A percentile compares a stretch with the other conserved stretches of the same genome.
phyloP scores from a whole-genome alignment of 35 echinoderm and acorn worm genomes.

The Apostichopus californicus region DNA sequence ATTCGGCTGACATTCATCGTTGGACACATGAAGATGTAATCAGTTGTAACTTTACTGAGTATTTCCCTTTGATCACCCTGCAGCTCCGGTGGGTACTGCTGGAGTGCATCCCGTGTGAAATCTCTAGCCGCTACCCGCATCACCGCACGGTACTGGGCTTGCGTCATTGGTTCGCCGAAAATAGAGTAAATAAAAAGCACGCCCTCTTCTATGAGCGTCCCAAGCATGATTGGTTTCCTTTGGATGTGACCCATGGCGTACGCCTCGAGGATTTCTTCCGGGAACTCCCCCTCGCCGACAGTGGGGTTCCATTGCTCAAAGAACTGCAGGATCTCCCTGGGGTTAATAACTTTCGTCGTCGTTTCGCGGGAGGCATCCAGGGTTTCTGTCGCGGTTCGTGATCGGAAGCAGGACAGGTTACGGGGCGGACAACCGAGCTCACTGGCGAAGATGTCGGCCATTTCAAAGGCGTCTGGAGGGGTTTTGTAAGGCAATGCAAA shows the following conservation, averaged over 20 bases:
- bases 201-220: constrained; percentile 46
- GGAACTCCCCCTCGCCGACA: constrained; percentile 39
- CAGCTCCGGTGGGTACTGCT: constrained; percentile 29
- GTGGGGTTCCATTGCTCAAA: constrained; percentile 64
- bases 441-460: constrained; percentile 31
- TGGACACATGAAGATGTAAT: constrained; percentile 59
- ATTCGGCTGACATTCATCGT: constrained; percentile 10
- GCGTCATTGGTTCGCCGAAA: background rate
- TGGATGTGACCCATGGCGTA: constrained; percentile 28
- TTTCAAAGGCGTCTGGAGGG: background rate
- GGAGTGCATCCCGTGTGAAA: background rate
- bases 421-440: background rate
- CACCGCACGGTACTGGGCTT: background rate
- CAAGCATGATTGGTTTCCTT: constrained; percentile 51
- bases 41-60: constrained; percentile 9
- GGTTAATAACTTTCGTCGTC: constrained; percentile 10
- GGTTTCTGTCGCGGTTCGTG: background rate
- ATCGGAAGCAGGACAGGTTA: constrained; percentile 52
- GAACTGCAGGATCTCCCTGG: constrained; percentile 27
- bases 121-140: constrained; percentile 5
- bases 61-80: constrained; percentile 40
- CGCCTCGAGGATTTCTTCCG: constrained; percentile 29
- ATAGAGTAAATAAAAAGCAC: constrained; percentile 24
- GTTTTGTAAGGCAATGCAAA: constrained; percentile 57
- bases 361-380: constrained; percentile 30